Evolutionary conservation across 2,797 vertebrate species (phyloP), one percentile per base, ranked within the genome.

Genomic region (Siniperca undulata): DNA sequence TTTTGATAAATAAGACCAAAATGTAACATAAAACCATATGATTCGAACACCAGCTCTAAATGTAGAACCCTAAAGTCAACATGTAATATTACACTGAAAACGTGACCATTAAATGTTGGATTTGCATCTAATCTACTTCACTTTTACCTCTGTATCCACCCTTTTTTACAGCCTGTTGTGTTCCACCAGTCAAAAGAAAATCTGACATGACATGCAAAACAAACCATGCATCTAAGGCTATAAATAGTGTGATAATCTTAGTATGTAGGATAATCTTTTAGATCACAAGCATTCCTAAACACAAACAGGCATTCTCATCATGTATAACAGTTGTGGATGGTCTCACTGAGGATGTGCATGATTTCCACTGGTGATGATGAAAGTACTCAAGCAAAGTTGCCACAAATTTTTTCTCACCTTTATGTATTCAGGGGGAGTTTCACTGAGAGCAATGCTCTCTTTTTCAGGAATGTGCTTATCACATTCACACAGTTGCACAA

Each of bases 161-260:
- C 5, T 44, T 22, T 66, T 70, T 65, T 52, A 40, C 19, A 68
- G 38, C 30, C 53, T 77, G 70, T n/a, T 70, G 0, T 10, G 14
- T 9, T 81, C 53, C 48, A 36, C 53, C 38, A 84, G 53, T 74
- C 40, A 74, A 77, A 53, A 48, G 60, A 74, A 61, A 68, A 85
- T 72, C 62, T 69, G 34, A 67, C 34, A 24, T 44, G 66, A 70
- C 77, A 6, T 24, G 42, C 9, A 64, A 85, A 88, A 64, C 58
- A 74, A 74, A 74, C 20, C 44, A 19, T 10, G 48, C 17, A 46
- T 58, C 53, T 72, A 17, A 74, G 5, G 14, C 44, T 58, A 59
- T 78, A 77, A 74, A 70, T 14, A 75, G 52, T 7, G 36, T 0
- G 20, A 71, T 78, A 4, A 58, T 77, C 42, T 79, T 7, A 19